Evolutionary conservation across 2,797 vertebrate genomes (phyloP), one percentile per base, ranked within the genome.

Genomic region (Sebastes oblongus): DNA sequence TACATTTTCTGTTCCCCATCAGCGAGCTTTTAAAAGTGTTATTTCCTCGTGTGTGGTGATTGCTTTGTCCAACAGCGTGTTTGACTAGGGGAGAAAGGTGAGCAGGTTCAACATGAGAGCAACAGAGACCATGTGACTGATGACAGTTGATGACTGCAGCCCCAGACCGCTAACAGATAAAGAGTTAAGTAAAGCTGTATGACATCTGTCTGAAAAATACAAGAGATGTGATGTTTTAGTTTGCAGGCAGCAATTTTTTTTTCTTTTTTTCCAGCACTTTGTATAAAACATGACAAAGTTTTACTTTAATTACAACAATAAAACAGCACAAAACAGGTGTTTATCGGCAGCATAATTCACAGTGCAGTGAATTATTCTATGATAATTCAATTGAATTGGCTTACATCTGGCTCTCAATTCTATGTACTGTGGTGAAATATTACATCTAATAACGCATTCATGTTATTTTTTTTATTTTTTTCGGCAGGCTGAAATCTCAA

Each of bases 201-300:
- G 72, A 61, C 71, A 66, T 78, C 67, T 54, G 61, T 78, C 67
- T 66, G 67, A 39, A 39, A 39, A 50, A 39, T 66, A 56, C 13
- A 66, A 69, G 67, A 50, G 67, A 50, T 22, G 18, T 25, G 34
- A 8, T 61, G 34, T 66, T 78, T 8, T 30, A 27, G 22, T 6
- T 6, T 69, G 30, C n/a, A 27, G 55, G 30, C 65, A 24, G n/a
- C 24, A 58, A 8, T 59, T 3, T 59, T 3, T 59, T 25, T 18
- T 42, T 50, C 4, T 39, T 42, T 16, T 42, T 39, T 16, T 68
- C 32, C 36, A 62, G 27, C 22, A 22, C 34, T 56, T 39, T 8
- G 4, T 32, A 24, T 2, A 4, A 55, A 76, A 65, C 36, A 36
- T 13, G n/a, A 70, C 1, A 24, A 22, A 22, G 18, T 34, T 58